Percentiles rank a stretch among this genome's conserved stretches.
phyloP scores from a whole-genome alignment of 2,797 vertebrate species.

The Pseudomugil gertrudae region DNA sequence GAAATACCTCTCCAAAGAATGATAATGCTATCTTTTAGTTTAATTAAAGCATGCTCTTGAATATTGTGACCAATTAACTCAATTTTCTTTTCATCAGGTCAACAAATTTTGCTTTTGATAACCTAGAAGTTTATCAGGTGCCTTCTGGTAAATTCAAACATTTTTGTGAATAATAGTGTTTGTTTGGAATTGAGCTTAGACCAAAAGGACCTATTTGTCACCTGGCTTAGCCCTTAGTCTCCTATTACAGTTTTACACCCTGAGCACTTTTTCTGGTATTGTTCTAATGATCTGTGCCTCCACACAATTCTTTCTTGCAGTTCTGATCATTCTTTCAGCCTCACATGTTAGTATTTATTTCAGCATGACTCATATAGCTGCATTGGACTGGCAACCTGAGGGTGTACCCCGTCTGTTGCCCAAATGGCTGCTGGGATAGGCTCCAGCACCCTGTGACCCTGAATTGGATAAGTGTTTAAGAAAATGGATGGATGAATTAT shows the following conservation, averaged over 20 bases:
- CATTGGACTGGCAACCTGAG: no score
- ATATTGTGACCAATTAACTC: background rate
- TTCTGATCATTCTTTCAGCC: background rate
- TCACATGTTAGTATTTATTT: background rate
- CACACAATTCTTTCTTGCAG: background rate
- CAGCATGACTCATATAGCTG: no score
- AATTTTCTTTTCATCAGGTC: background rate
- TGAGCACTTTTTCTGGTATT: background rate
- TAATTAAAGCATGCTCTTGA: background rate
- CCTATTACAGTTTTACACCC: background rate
- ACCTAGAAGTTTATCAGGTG: background rate
- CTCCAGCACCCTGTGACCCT: no score
- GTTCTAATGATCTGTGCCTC: background rate
- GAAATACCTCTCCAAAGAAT: background rate
- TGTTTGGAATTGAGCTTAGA: no score
- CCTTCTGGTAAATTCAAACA: background rate
- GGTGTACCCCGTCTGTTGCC: no score
- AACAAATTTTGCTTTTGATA: background rate
- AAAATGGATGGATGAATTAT: no score
- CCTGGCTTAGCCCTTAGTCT: background rate
- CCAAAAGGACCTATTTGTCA: background rate
- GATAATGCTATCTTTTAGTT: background rate
- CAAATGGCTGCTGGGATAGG: no score
- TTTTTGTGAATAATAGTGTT: background rate
- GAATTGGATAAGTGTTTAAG: no score